Conservation (phyloP, 2,888 invertebrate species). For the Lobophora halterata region DNA sequence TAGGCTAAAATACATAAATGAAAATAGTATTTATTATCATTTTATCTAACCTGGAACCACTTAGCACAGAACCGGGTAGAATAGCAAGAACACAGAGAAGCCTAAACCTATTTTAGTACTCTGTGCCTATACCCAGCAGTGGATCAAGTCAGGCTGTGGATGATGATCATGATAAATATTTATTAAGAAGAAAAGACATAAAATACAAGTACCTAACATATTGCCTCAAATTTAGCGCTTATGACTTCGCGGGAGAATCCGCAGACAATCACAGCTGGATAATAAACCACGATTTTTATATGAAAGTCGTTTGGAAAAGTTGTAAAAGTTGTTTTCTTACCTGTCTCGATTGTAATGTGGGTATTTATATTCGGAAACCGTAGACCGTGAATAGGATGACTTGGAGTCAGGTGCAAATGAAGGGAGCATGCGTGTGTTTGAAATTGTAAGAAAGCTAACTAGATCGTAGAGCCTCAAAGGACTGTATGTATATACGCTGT, state of each 20-base stretch:
- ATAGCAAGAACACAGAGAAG: no score
- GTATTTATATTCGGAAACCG: conserved; percentile 23
- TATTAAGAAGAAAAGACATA: not conserved
- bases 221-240: not conserved
- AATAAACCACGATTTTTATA: conserved; percentile 32
- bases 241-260: conserved; percentile 4
- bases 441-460: no score
- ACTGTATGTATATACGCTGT: no score
- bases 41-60: no score
- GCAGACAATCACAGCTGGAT: conserved; percentile 16
- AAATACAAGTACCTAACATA: not conserved
- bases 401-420: conserved; percentile 3
- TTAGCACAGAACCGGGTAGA: no score
- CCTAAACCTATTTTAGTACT: no score
- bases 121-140: no score
- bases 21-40: no score
- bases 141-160: no score
- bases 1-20: no score
- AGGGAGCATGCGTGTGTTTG: not conserved
- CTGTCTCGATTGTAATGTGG: conserved; percentile 28
- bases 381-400: not conserved
- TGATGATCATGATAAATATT: no score
- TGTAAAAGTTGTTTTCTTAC: conserved; percentile 34
- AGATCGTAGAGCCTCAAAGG: no score
- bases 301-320: conserved; percentile 25